Conservation (phyloP, 2,888 invertebrate genomes). For the Lampropteryx suffumata region DNA sequence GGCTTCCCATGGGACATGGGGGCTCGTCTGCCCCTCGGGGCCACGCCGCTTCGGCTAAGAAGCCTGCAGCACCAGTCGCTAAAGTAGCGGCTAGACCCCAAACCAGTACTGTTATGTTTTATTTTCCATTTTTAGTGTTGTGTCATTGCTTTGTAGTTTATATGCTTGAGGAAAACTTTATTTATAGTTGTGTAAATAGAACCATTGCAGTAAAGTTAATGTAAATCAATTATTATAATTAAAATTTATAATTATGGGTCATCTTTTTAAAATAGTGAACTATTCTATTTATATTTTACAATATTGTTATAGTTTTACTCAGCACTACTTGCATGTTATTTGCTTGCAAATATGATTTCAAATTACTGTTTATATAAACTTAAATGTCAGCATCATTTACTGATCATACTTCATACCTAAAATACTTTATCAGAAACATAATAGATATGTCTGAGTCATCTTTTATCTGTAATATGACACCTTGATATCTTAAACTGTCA, state of each 20-base stretch:
- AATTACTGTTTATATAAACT: too few relatives aligned
- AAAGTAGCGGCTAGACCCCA: constrained; percentile 85
- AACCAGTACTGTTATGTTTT: constrained; percentile 79
- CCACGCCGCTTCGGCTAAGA: constrained; percentile 66
- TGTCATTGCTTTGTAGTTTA: constrained; percentile 33
- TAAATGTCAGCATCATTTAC: background rate
- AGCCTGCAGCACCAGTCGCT: constrained; percentile 75
- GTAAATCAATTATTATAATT: too few relatives aligned
- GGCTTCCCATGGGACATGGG: constrained; percentile 92
- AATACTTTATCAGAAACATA: too few relatives aligned
- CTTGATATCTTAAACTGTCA: too few relatives aligned
- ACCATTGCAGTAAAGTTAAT: constrained; percentile 47
- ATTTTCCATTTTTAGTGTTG: constrained; percentile 44
- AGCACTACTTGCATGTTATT: background rate
- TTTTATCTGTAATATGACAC: background rate
- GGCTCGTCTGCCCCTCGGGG: constrained; percentile 80
- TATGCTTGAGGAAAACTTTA: constrained; percentile 20
- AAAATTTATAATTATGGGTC: too few relatives aligned
- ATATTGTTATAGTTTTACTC: background rate
- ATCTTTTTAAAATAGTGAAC: background rate
- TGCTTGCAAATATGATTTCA: too few relatives aligned
- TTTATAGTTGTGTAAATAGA: constrained; percentile 31
- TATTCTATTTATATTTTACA: too few relatives aligned
- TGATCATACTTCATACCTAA: too few relatives aligned
- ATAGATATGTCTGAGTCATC: background rate